Percentiles rank a stretch among this genome's conserved stretches.
These are phyloP conservation scores for Poecilus cupreus DNA, from an alignment of 2,888 invertebrate genomes.

Conservation along the genomic window DNA sequence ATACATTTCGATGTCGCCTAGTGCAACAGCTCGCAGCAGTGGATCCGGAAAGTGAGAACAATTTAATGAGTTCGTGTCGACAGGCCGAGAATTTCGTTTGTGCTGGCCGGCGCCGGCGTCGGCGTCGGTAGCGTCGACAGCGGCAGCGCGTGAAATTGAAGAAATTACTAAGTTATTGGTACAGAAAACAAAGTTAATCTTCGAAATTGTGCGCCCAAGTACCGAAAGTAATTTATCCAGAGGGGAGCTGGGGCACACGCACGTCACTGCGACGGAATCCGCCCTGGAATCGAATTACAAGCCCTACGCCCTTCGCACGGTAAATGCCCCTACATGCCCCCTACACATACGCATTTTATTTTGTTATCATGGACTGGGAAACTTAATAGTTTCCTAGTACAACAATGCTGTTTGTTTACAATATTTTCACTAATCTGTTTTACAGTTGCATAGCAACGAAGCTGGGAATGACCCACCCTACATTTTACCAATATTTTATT, in stretches of 20 bases:
- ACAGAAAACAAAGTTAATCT: conserved; percentile 59
- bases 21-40: too few relatives aligned
- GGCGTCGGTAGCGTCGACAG: conserved; percentile 3
- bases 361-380: too few relatives aligned
- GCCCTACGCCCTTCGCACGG: neutral
- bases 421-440: too few relatives aligned
- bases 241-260: conserved; percentile 5
- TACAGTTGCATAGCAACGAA: too few relatives aligned
- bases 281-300: conserved; percentile 30
- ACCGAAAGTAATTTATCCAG: conserved; percentile 57
- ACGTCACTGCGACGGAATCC: conserved; percentile 26
- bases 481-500: too few relatives aligned
- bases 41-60: conserved; percentile 53
- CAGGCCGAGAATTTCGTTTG: conserved; percentile 45
- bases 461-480: too few relatives aligned
- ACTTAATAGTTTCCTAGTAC: too few relatives aligned
- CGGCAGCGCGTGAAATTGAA: conserved; percentile 55
- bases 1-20: too few relatives aligned
- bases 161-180: conserved; percentile 59
- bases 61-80: conserved; percentile 55
- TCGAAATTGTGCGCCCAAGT: conserved; percentile 57
- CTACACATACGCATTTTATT: too few relatives aligned
- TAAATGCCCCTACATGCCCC: too few relatives aligned
- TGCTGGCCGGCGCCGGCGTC: neutral
- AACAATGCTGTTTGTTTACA: too few relatives aligned